Evolutionary conservation across 1,140 invertebrate species (phyloP), one percentile per base, ranked within the genome.

Genomic region (Gonatopus flavifemur): DNA sequence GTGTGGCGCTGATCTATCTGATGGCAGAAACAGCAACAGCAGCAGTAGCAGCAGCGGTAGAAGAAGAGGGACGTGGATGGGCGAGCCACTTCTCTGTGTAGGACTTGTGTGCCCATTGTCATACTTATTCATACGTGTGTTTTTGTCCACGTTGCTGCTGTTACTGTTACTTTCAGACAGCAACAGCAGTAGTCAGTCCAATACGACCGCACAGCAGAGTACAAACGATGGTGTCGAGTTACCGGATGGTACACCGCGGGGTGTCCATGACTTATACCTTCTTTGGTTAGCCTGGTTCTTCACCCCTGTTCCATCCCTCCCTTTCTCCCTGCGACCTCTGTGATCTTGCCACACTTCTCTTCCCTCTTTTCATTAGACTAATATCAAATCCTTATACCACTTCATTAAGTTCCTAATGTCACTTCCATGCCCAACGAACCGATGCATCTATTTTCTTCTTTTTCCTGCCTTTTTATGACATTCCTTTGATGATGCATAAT

Each of bases 171-270:
- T n/a, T n/a, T n/a, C n/a, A n/a, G n/a, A n/a, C n/a, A n/a, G n/a
- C n/a, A n/a, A n/a, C n/a, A n/a, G n/a, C n/a, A n/a, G n/a, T n/a
- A 65, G 66, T 59, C 54, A 70, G 61, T 66, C 61, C 65, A 68
- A 70, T 62, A 61, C 19, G 19, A 41, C 62, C 65, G 64, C 68
- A 62, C 59, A n/a, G n/a, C 50, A 47, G 55, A 62, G 69, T 76
- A 76, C 74, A 76, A 76, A 76, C 74, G 69, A 77, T 64, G 73
- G 73, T 78, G 72, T 78, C 76, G 76, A 78, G 74, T 78, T 77
- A 77, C 76, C 76, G 76, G 76, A 78, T 78, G 74, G 76, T 70
- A 71, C 74, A 59, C 76, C 68, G 61, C 74, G 68, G 76, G 76
- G 72, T 72, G 72, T 69, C 74, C 64, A 56, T 72, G 70, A 75